phyloP scores from a whole-genome alignment of 2,797 vertebrate genomes.

The Oryzias dopingdopingensis region DNA sequence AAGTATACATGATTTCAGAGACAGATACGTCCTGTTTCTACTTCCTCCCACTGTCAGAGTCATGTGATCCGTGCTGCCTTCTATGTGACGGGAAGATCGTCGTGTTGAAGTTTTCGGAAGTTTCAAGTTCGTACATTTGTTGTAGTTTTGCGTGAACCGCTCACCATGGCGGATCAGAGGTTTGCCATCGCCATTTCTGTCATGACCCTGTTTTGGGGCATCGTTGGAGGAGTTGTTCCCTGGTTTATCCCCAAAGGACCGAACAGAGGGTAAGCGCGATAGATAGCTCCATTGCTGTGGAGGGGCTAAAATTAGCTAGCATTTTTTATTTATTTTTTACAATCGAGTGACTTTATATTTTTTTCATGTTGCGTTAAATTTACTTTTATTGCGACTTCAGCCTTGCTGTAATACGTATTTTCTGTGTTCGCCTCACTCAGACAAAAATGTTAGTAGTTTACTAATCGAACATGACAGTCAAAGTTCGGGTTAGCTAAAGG shows the following conservation, averaged over 20 bases:
- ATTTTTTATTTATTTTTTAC: not conserved
- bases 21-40: not conserved
- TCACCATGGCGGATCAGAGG: slow-evolving; percentile 78
- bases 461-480: not conserved
- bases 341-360: accelerated
- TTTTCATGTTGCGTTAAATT: too few species aligned
- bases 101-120: slow-evolving; percentile 21
- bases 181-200: slow-evolving; percentile 86
- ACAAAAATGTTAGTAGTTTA: too few species aligned
- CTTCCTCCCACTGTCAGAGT: slow-evolving; percentile 26
- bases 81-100: not conserved
- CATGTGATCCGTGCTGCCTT: slow-evolving; percentile 48
- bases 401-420: too few species aligned
- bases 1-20: too few species aligned
- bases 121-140: slow-evolving; percentile 20
- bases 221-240: slow-evolving; percentile 87
- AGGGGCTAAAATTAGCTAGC: slow-evolving; percentile 3
- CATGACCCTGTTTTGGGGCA: slow-evolving; percentile 91
- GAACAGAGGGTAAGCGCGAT: slow-evolving; percentile 88
- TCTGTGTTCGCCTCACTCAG: too few species aligned
- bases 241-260: slow-evolving; percentile 94
- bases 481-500: slow-evolving; percentile 28
- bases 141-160: not conserved
- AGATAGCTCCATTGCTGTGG: slow-evolving; percentile 63
- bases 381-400: too few species aligned